Evolutionary conservation across 2,797 vertebrate species (phyloP).

Genomic region (Melanotaenia boesemani): DNA sequence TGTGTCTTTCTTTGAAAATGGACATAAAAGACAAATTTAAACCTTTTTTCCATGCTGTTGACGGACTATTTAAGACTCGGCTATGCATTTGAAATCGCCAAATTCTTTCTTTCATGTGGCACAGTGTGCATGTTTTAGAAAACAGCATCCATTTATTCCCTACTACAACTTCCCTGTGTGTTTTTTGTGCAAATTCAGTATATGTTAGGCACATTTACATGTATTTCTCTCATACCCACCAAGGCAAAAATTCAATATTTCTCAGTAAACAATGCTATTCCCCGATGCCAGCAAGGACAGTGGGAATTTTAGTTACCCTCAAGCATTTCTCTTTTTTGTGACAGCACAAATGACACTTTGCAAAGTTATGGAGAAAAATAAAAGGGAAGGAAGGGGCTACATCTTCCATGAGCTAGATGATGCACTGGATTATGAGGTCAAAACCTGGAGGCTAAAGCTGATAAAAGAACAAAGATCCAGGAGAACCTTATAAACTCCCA

Average conservation of each 20-base stretch:
- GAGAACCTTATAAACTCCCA: constrained; percentile 38
- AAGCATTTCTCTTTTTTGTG: constrained; percentile 53
- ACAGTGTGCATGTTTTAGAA: background rate
- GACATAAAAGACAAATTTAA: constrained; percentile 38
- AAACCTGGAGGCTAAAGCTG: constrained; percentile 38
- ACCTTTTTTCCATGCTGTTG: constrained; percentile 16
- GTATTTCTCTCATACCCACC: constrained; percentile 49
- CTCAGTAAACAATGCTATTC: constrained; percentile 49
- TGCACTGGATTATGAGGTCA: constrained; percentile 31
- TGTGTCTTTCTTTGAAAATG: background rate
- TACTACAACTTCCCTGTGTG: background rate
- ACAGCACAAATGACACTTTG: constrained; percentile 49
- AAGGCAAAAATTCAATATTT: constrained; percentile 53
- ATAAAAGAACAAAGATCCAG: constrained; percentile 43
- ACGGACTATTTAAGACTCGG: constrained; percentile 43
- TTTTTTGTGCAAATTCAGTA: background rate
- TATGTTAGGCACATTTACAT: constrained; percentile 40
- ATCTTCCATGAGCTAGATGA: constrained; percentile 40
- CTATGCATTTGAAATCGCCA: constrained; percentile 36
- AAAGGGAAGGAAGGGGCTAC: constrained; percentile 55
- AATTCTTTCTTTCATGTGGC: constrained; percentile 32
- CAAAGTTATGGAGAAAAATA: constrained; percentile 58
- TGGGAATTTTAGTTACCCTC: constrained; percentile 47
- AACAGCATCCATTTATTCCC: constrained; percentile 22
- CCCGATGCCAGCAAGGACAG: constrained; percentile 45